phyloP scores from a whole-genome alignment of 1,140 invertebrate species.

The Ceratina japonica region DNA sequence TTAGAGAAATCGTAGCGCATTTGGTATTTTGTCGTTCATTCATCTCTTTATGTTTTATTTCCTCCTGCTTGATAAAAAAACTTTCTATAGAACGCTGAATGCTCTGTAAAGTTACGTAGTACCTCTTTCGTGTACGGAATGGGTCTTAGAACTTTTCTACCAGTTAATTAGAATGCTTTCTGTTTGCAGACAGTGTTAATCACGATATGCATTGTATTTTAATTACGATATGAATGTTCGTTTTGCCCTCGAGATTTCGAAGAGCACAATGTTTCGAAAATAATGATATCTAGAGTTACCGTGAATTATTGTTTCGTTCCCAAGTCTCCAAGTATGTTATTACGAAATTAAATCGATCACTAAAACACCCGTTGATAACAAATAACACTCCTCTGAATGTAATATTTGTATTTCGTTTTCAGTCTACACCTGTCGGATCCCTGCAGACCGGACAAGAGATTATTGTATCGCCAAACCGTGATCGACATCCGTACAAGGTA shows the following conservation, averaged over 20 bases:
- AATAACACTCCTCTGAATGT: not conserved
- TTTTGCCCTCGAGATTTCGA: not conserved
- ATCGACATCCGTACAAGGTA: conserved; percentile 92
- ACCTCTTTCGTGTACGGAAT: not conserved
- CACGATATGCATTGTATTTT: not conserved
- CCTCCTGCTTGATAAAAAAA: too few species aligned
- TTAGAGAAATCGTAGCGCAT: not conserved
- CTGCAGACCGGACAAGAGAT: conserved; percentile 93
- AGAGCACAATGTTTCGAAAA: conserved; percentile 13
- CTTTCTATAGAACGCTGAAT: too few species aligned
- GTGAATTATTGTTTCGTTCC: conserved; percentile 27
- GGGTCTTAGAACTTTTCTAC: not conserved
- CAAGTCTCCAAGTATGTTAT: conserved; percentile 55
- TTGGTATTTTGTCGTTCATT: not conserved
- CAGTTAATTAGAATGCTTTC: conserved; percentile 32
- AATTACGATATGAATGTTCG: not conserved
- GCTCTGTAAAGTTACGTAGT: not conserved
- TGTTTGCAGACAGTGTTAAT: conserved; percentile 29
- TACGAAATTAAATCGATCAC: not conserved
- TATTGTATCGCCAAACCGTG: conserved; percentile 92
- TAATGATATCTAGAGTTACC: not conserved
- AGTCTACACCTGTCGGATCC: conserved; percentile 95
- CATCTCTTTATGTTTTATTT: not conserved
- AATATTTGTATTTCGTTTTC: conserved; percentile 74
- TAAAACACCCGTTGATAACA: conserved; percentile 1